Evolutionary conservation across 2,888 invertebrate species (phyloP).

Genomic region (Apamea crenata): DNA sequence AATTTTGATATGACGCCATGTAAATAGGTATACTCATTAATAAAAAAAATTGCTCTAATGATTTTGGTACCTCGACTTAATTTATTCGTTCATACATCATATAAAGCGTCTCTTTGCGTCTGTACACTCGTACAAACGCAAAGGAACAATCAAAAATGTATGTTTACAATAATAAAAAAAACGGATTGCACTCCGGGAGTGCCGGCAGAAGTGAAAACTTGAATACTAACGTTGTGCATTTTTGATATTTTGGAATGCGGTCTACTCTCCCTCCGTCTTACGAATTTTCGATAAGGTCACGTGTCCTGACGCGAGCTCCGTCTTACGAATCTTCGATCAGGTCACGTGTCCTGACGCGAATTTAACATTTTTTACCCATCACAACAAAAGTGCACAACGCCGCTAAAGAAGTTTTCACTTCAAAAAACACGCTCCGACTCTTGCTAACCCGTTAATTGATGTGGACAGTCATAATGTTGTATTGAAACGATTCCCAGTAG

Average conservation of each 20-base stretch:
- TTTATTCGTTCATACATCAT: not conserved
- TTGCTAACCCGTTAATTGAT: not conserved
- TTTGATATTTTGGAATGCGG: no score
- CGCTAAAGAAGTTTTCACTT: no score
- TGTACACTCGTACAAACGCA: not conserved
- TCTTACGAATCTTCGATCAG: no score
- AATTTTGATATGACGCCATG: not conserved
- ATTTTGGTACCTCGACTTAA: not conserved
- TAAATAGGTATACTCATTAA: not conserved
- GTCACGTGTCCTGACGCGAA: no score
- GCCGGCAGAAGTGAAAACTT: no score
- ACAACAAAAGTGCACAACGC: no score
- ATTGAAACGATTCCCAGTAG: not conserved
- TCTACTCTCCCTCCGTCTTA: no score
- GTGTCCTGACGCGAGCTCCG: no score
- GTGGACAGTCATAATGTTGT: not conserved
- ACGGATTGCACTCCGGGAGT: no score
- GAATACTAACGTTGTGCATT: no score
- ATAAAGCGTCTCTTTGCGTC: not conserved
- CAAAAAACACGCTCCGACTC: not conserved
- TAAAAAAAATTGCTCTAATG: not conserved
- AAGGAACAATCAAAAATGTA: not conserved
- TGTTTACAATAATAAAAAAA: not conserved
- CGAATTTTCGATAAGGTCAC: no score
- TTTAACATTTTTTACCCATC: no score